A percentile compares a stretch with the other conserved stretches of the same genome.
phyloP scores from a whole-genome alignment of 2,113 vertebrate genomes.

The Andinoacara biseriatus region DNA sequence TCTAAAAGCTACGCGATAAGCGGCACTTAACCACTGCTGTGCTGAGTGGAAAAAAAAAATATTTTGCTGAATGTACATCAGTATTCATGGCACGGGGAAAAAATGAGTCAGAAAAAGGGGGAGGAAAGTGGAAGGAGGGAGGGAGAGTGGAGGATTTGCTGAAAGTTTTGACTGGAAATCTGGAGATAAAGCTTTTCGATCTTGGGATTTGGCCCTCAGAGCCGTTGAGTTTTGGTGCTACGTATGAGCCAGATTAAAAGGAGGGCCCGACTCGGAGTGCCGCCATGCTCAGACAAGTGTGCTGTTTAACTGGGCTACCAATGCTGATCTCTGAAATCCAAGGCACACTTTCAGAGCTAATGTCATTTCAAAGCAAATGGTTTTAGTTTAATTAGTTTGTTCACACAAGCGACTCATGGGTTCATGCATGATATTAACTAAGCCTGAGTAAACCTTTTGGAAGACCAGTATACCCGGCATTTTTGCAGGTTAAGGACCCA shows the following conservation, averaged over 20 bases:
- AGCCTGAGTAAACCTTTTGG: not conserved
- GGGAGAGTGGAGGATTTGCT: constrained; percentile 49
- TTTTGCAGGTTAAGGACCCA: not conserved
- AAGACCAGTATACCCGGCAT: not conserved
- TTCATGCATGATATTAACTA: not conserved
- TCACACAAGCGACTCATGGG: not conserved
- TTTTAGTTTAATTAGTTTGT: constrained; percentile 26
- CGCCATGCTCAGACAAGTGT: constrained; percentile 50
- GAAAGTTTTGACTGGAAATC: constrained; percentile 57
- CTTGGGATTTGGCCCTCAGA: constrained; percentile 56
- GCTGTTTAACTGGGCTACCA: constrained; percentile 52
- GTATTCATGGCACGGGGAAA: constrained; percentile 1
- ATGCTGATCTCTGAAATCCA: constrained; percentile 43
- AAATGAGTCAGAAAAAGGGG: not conserved
- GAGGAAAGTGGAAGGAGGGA: not conserved
- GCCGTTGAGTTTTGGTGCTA: constrained; percentile 22
- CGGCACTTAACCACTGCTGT: not conserved
- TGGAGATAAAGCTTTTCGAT: constrained; percentile 58
- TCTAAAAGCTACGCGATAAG: not conserved
- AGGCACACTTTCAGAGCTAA: constrained; percentile 29
- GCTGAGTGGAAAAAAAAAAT: not conserved
- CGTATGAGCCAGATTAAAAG: constrained; percentile 53
- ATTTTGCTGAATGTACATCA: constrained; percentile 1
- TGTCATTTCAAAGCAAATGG: constrained; percentile 31
- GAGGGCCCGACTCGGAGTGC: constrained; percentile 21